Evolutionary conservation across 2,797 vertebrate genomes (phyloP).

Genomic region (Platalea minor): DNA sequence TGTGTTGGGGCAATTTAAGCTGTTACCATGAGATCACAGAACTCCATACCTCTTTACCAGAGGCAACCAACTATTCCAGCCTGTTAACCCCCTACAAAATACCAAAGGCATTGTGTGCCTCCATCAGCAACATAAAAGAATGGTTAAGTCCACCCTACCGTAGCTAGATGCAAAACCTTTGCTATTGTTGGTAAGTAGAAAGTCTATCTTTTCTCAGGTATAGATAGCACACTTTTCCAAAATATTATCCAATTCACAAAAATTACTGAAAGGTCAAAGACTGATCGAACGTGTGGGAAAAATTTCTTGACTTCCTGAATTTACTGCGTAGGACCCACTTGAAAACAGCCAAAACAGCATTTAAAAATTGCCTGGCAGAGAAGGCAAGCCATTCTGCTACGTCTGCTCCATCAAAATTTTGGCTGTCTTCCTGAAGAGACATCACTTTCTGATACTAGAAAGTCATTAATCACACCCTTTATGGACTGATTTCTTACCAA

Average conservation of each 20-base stretch:
- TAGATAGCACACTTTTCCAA: not conserved
- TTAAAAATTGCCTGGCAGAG: not conserved
- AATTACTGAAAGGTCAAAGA: not conserved
- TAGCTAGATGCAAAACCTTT: not conserved
- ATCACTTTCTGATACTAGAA: not conserved
- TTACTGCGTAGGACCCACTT: not conserved
- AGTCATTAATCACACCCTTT: not conserved
- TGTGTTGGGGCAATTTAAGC: not conserved
- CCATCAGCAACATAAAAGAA: not conserved
- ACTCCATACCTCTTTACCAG: not conserved
- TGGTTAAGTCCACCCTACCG: not conserved
- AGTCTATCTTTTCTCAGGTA: not conserved
- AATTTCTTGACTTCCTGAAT: not conserved
- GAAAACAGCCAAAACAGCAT: not conserved
- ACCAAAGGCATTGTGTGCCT: not conserved
- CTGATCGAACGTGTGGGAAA: not conserved
- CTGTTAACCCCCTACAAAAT: not conserved
- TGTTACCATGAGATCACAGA: not conserved
- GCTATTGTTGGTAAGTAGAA: not conserved
- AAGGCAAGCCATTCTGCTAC: not conserved
- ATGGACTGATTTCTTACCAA: not conserved
- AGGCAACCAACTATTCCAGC: not conserved
- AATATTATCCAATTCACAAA: not conserved
- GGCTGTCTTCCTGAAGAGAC: not conserved
- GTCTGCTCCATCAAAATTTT: not conserved